A percentile compares a stretch with the other conserved stretches of the same genome.
phyloP scores from a whole-genome alignment of 2,888 invertebrate genomes.

The Amphipoea lucens region DNA sequence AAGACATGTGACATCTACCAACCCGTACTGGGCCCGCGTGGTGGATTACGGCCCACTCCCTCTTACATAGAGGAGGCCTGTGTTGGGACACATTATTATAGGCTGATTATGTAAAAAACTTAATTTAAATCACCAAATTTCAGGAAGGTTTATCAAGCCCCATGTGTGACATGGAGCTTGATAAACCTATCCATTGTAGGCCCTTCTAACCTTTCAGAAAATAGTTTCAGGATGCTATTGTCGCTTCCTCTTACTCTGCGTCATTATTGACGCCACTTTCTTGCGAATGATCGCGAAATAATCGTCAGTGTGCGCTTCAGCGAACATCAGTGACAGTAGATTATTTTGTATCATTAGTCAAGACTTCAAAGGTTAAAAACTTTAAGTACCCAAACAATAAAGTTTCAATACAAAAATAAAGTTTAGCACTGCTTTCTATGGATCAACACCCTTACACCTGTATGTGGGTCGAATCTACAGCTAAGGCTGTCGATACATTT shows the following conservation, averaged over 20 bases:
- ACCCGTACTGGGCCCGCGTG: no score
- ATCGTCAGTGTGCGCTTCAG: neutral
- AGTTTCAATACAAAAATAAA: neutral
- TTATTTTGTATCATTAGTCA: neutral
- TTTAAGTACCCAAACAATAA: neutral
- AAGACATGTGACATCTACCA: no score
- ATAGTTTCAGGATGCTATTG: neutral
- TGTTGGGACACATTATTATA: no score
- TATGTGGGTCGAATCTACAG: constrained; percentile 58
- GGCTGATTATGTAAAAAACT: neutral
- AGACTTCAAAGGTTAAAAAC: neutral
- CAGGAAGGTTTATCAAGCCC: neutral
- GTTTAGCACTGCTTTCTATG: constrained; percentile 28
- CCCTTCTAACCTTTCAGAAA: neutral
- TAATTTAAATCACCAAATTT: neutral
- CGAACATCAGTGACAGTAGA: neutral
- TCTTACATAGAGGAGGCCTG: no score
- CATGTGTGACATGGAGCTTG: neutral
- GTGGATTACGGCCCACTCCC: no score
- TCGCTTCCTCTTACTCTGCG: neutral
- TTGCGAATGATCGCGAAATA: neutral
- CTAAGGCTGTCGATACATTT: constrained; percentile 70
- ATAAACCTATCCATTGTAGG: neutral
- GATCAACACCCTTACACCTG: constrained; percentile 31
- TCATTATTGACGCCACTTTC: neutral